phyloP scores from a whole-genome alignment of 2,113 vertebrate species.

The Arvicanthis niloticus region DNA sequence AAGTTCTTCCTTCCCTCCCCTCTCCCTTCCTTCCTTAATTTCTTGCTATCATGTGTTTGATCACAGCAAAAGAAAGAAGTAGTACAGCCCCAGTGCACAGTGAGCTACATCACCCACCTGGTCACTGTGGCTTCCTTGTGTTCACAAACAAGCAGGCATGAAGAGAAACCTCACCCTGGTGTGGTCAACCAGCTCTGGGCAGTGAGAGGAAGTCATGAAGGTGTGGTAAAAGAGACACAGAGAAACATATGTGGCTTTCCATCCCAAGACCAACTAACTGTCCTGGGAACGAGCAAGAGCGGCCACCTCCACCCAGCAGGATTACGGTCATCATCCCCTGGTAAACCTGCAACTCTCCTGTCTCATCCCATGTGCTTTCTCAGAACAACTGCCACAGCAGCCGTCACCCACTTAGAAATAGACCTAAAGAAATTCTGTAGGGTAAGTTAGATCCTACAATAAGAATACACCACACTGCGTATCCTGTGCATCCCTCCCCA shows the following conservation, averaged over 20 bases:
- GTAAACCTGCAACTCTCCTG: too few species aligned
- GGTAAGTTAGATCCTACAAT: neutral
- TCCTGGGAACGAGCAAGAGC: neutral
- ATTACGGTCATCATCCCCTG: too few species aligned
- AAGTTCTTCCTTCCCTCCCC: neutral
- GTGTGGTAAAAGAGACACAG: neutral
- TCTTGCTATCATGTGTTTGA: too few species aligned
- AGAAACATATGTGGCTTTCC: neutral
- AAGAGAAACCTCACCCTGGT: neutral
- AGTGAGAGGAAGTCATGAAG: neutral
- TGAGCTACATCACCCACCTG: neutral
- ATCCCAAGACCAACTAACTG: neutral
- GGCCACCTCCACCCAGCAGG: neutral
- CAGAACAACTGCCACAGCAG: neutral
- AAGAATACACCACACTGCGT: neutral
- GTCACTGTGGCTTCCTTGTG: neutral
- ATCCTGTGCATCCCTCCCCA: neutral
- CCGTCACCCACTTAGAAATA: neutral
- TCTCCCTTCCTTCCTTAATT: too few species aligned
- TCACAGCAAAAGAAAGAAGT: neutral
- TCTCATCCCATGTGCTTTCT: neutral
- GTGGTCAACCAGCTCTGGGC: neutral
- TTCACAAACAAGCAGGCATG: neutral
- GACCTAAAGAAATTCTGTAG: neutral
- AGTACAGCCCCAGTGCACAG: neutral